Evolutionary conservation across 1,140 invertebrate genomes (phyloP), one percentile per base, ranked within the genome.

Genomic region (Cylas formicarius): DNA sequence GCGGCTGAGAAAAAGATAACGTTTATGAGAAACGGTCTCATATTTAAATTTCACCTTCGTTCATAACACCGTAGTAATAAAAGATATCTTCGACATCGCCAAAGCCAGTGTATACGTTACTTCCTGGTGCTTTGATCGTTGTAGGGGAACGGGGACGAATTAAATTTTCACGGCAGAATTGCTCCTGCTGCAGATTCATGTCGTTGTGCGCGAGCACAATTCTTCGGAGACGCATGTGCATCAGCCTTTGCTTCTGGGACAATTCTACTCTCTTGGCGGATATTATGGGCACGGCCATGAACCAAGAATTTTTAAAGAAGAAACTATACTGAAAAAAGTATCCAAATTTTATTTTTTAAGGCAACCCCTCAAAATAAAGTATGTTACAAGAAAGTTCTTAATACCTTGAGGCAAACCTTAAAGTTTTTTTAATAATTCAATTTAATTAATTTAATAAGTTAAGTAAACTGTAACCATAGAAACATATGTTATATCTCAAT

Each of bases 11-110:
- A 13, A 11, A 33, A 31, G 18, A 31, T 31, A 11, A 31, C 6
- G 4, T 31, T 31, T 31, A 31, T 6, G 7, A 5, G 29, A 13
- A 31, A 31, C 11, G 10, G 7, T 37, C 11, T 1, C 14, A 10
- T 37, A 21, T 9, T 9, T 37, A 10, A 19, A 20, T 11, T 37
- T 29, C 37, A 57, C 58, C 56, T 16, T 60, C 56, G 22, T 58
- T 58, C 58, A 60, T 58, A 1, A 53, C 53, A 8, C 58, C 58
- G 20, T 60, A 60, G 37, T 50, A 58, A 29, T 53, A 60, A 32
- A 60, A 60, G 13, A 29, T 55, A 20, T 58, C 44, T 17, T 50
- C 45, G 1, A 54, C 46, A 24, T 60, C 56, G 2, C 58, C 58
- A 44, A 58, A 60, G 3, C 58, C 58, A 4, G 58, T 60, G 38